Conservation (phyloP, 2,797 vertebrate genomes). For the Spheniscus humboldti region DNA sequence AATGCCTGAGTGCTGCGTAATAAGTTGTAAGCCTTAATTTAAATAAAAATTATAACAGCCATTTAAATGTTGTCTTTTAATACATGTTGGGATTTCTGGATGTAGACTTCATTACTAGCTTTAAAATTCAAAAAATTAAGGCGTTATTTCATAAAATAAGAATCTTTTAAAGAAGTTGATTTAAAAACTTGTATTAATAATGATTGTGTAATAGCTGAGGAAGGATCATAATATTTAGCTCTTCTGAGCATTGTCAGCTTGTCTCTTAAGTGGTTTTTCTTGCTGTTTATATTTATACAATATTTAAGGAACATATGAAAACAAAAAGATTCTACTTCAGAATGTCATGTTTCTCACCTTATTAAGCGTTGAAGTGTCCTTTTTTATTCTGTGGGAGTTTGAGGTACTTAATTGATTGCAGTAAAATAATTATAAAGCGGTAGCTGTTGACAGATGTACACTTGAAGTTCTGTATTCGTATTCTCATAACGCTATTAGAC, state of each 20-base stretch:
- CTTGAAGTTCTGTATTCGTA: not conserved
- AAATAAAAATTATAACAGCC: not conserved
- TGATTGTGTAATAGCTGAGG: not conserved
- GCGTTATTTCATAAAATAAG: not conserved
- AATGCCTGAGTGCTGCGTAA: not conserved
- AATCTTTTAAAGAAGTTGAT: not conserved
- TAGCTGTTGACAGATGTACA: not conserved
- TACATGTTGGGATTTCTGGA: not conserved
- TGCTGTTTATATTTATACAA: not conserved
- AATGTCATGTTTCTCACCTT: not conserved
- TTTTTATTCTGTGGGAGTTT: not conserved
- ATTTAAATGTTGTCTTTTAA: not conserved
- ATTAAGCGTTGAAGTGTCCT: not conserved
- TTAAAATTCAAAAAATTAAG: not conserved
- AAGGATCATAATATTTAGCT: not conserved
- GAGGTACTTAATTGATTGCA: not conserved
- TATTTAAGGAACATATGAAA: not conserved
- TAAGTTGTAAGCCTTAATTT: not conserved
- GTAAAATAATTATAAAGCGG: not conserved
- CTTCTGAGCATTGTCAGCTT: not conserved
- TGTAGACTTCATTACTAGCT: not conserved
- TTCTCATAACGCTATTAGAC: not conserved
- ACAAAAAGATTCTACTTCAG: not conserved
- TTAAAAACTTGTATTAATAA: not conserved
- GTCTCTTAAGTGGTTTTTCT: not conserved